Percentiles rank a stretch among this genome's conserved stretches.
Conservation (phyloP, 2,113 vertebrate species). For the Festucalex cinctus region DNA sequence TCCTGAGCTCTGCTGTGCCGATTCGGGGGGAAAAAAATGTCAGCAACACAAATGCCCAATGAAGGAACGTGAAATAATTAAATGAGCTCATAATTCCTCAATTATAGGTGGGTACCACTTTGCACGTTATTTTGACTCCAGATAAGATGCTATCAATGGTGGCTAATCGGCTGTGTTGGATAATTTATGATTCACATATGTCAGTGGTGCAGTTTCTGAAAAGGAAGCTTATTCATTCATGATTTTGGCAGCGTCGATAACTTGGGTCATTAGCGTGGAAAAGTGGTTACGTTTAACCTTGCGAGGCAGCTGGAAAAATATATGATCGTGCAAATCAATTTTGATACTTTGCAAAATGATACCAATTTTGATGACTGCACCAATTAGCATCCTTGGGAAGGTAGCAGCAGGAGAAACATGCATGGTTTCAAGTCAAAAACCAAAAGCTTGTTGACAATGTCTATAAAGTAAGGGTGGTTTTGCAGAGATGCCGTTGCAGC, state of each 20-base stretch:
- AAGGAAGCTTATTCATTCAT: slow-evolving; percentile 23
- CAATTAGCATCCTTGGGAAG: not conserved
- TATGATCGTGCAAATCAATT: not conserved
- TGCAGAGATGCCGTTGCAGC: no score
- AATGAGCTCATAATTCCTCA: slow-evolving; percentile 56
- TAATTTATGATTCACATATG: slow-evolving; percentile 49
- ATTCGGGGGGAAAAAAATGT: slow-evolving; percentile 29
- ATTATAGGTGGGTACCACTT: slow-evolving; percentile 62
- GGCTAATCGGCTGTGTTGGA: slow-evolving; percentile 46
- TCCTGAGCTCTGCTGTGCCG: slow-evolving; percentile 36
- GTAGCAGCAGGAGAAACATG: not conserved
- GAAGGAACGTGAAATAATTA: no score
- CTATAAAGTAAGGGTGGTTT: not conserved
- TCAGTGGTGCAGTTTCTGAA: slow-evolving; percentile 29
- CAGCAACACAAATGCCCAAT: slow-evolving; percentile 50
- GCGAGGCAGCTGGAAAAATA: slow-evolving; percentile 2
- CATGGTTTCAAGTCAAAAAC: not conserved
- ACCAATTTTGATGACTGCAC: not conserved
- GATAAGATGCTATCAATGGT: slow-evolving; percentile 52
- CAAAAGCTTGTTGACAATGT: not conserved
- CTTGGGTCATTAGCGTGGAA: slow-evolving; percentile 24
- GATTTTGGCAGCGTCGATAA: slow-evolving; percentile 18
- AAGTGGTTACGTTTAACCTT: slow-evolving; percentile 13
- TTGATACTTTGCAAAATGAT: slow-evolving; percentile 2
- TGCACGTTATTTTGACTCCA: slow-evolving; percentile 59